A percentile compares a stretch with the other conserved stretches of the same genome.
phyloP scores from a whole-genome alignment of 2,888 invertebrate species.

The Mycalesis mineus region DNA sequence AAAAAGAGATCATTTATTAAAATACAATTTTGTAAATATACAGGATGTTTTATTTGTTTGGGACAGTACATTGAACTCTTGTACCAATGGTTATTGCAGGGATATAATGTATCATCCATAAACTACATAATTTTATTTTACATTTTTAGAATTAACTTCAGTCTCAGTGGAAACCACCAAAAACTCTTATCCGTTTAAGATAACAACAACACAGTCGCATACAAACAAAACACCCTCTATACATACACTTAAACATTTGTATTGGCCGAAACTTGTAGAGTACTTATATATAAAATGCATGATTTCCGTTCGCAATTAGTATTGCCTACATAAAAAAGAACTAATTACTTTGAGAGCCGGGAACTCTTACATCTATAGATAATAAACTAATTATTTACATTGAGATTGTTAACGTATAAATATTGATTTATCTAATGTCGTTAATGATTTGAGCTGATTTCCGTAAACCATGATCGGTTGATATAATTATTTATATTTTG shows the following conservation, averaged over 20 bases:
- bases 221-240: background rate
- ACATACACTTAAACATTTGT: constrained; percentile 58
- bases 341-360: constrained; percentile 78
- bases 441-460: constrained; percentile 72
- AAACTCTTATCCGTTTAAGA: background rate
- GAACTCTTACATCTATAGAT: constrained; percentile 65
- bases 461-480: constrained; percentile 25
- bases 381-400: constrained; percentile 52
- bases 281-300: constrained; percentile 59
- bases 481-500: constrained; percentile 19
- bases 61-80: background rate
- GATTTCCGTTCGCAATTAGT: constrained; percentile 52
- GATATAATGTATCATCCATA: too few species aligned
- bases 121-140: too few species aligned
- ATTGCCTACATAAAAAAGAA: constrained; percentile 61
- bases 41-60: background rate
- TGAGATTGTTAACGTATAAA: constrained; percentile 69
- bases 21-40: constrained; percentile 71
- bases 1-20: constrained; percentile 75
- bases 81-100: background rate
- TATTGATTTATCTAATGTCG: constrained; percentile 74
- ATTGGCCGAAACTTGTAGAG: constrained; percentile 69
- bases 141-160: background rate
- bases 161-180: background rate
- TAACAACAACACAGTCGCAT: background rate